Conservation (phyloP, 1,140 invertebrate genomes). For the Cherax destructor region DNA sequence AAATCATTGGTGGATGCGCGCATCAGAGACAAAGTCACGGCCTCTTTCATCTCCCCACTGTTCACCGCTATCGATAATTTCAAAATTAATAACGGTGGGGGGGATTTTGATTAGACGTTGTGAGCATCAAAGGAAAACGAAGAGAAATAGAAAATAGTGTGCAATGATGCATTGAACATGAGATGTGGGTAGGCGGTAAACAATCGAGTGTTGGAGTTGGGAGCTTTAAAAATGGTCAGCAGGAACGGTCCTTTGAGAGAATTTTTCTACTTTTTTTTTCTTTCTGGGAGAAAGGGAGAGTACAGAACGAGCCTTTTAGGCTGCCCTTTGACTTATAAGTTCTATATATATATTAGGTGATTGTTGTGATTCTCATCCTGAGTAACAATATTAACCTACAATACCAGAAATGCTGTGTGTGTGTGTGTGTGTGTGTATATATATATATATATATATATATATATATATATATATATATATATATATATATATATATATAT, state of each 20-base stretch:
- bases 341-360: too few relatives aligned
- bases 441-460: too few relatives aligned
- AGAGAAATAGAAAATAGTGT: not conserved
- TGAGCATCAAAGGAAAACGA: not conserved
- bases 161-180: not conserved
- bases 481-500: too few relatives aligned
- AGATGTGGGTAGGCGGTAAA: not conserved
- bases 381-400: too few relatives aligned
- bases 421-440: too few relatives aligned
- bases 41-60: not conserved
- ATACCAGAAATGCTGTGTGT: too few relatives aligned
- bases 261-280: not conserved
- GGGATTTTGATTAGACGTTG: conserved; percentile 1
- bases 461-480: too few relatives aligned
- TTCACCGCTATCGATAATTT: not conserved
- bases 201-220: not conserved
- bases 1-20: not conserved
- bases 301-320: too few relatives aligned
- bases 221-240: not conserved
- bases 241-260: not conserved
- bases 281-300: too few relatives aligned
- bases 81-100: conserved; percentile 7
- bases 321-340: too few relatives aligned
- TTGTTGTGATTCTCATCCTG: too few relatives aligned
- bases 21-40: not conserved